Evolutionary conservation across 2,888 invertebrate genomes (phyloP), one percentile per base, ranked within the genome.

Genomic region (Cataglyphis altisquamis): DNA sequence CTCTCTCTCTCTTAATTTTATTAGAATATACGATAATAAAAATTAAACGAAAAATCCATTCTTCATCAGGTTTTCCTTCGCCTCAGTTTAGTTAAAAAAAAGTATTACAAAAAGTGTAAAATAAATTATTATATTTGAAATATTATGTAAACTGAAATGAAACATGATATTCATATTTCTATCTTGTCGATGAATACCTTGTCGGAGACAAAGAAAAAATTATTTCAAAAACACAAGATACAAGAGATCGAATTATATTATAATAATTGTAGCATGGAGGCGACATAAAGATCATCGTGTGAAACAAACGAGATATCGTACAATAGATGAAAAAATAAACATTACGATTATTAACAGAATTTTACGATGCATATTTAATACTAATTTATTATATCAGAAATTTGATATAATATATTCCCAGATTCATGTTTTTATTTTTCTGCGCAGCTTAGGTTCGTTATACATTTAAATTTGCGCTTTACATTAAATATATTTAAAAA

Each of bases 121-220:
- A 6, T 52, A n/a, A 52, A 6, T 52, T 8, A 15, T 32, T 29
- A 21, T 41, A 3, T 1, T 12, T 41, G 21, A 3, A 48, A 18
- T 18, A 55, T 29, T 12, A 36, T 52, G 48, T 52, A 64, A 36
- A 32, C 52, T 52, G n/a, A 25, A 67, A 55, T 18, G 32, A 68
- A 29, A 70, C 21, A 68, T 57, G 21, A 25, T 45, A 39, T 39
- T 25, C 25, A 45, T 29, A 8, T 60, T 72, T 70, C 21, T 70
- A 39, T 45, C 21, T 72, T 32, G 41, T n/a, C n/a, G 18, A 4
- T 41, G 52, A 52, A 57, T 10, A 67, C 68, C 78, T n/a, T n/a
- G n/a, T 82, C 66, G 68, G 60, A 80, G 82, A 86, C 80, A 82
- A 88, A 88, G 75, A 57, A 84, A 88, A 88, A 88, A 88, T 88